Conservation (phyloP, 2,113 vertebrate genomes). For the Pontoporia blainvillei region DNA sequence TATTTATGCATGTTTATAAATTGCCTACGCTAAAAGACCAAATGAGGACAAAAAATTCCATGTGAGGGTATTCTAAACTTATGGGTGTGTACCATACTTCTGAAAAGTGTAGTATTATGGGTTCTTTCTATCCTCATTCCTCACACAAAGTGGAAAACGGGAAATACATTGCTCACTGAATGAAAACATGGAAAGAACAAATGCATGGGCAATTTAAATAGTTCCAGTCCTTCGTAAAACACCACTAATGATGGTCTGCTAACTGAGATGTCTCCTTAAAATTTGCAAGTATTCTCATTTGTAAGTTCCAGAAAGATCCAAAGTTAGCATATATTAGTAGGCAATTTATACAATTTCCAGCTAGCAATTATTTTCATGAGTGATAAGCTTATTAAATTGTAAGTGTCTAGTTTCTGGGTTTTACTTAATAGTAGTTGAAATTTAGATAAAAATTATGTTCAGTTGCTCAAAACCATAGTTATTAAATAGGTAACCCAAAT, state of each 20-base stretch:
- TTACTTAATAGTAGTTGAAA: neutral
- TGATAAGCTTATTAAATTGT: neutral
- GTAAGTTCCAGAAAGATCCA: neutral
- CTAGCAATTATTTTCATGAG: neutral
- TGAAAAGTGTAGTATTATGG: constrained; percentile 21
- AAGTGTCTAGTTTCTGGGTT: neutral
- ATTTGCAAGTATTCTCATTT: constrained; percentile 30
- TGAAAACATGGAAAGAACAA: constrained; percentile 67
- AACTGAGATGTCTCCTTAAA: constrained; percentile 1
- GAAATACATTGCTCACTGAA: constrained; percentile 1
- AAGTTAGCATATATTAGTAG: neutral
- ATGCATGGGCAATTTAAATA: neutral
- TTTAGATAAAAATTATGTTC: neutral
- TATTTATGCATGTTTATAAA: constrained; percentile 46
- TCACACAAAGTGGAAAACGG: constrained; percentile 60
- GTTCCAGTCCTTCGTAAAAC: neutral
- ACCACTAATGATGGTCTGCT: constrained; percentile 57
- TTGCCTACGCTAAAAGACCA: neutral
- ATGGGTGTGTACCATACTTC: constrained; percentile 22
- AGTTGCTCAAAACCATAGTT: neutral
- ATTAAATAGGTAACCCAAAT: neutral
- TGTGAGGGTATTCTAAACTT: constrained; percentile 26
- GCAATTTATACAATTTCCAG: neutral
- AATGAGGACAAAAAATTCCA: constrained; percentile 37
- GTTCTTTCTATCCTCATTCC: constrained; percentile 20